Conservation (phyloP, 2,888 invertebrate species). For the Hirtodrosophila trivittata region DNA sequence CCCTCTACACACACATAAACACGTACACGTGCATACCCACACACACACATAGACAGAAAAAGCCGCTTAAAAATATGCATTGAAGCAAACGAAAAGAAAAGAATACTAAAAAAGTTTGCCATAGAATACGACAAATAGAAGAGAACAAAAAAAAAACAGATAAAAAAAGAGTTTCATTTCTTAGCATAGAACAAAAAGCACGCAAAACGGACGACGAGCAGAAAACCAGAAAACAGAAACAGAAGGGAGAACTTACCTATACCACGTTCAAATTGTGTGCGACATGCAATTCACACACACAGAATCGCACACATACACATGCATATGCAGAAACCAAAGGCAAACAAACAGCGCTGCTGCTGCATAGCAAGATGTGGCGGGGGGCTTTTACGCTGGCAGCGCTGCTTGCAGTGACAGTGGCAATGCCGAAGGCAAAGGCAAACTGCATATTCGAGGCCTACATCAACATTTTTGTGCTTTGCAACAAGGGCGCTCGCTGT, state of each 20-base stretch:
- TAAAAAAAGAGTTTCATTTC: constrained; percentile 58
- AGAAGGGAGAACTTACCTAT: constrained; percentile 78
- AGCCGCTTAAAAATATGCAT: constrained; percentile 78
- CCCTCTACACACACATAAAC: not conserved
- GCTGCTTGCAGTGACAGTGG: constrained; percentile 76
- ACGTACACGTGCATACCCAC: constrained; percentile 18
- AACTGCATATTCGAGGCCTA: constrained; percentile 79
- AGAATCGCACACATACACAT: constrained; percentile 22
- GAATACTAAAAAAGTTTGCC: constrained; percentile 38
- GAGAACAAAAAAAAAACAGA: constrained; percentile 38
- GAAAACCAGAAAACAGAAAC: constrained; percentile 33
- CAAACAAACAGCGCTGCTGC: constrained; percentile 9
- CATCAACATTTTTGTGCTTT: constrained; percentile 73
- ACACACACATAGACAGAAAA: constrained; percentile 30
- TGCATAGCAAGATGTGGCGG: constrained; percentile 24
- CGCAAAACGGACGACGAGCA: constrained; percentile 40
- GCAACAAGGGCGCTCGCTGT: constrained; percentile 57
- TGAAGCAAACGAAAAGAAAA: constrained; percentile 52
- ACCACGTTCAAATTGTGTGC: constrained; percentile 69
- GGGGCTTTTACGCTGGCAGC: constrained; percentile 36
- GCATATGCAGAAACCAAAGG: constrained; percentile 3
- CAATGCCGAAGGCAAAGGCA: constrained; percentile 80
- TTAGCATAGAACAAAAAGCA: constrained; percentile 70
- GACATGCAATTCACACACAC: constrained; percentile 61
- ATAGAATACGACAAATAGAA: constrained; percentile 51